Conservation (phyloP, 1,140 invertebrate species). For the Drosophila tani region DNA sequence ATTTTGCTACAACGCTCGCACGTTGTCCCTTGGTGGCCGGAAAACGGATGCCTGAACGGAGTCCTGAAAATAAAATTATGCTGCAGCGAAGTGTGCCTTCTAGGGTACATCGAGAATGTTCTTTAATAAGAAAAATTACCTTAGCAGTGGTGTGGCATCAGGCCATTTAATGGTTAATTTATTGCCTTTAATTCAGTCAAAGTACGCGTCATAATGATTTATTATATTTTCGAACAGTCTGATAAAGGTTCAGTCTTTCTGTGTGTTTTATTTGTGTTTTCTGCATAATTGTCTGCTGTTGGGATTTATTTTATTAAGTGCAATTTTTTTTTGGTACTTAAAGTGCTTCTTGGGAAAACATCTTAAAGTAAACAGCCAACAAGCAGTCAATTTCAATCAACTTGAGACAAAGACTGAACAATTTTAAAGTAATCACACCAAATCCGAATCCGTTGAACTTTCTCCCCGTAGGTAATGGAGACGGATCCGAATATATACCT, state of each 20-base stretch:
- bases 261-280: neutral
- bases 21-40: neutral
- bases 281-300: neutral
- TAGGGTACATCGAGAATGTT: neutral
- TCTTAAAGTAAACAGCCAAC: neutral
- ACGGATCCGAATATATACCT: slow-evolving; percentile 25
- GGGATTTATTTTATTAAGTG: neutral
- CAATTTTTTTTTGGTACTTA: no score
- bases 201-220: neutral
- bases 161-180: neutral
- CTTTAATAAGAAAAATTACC: neutral
- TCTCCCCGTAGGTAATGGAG: slow-evolving; percentile 6
- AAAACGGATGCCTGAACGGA: slow-evolving; percentile 7
- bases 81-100: neutral
- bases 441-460: slow-evolving; percentile 24
- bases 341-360: no score
- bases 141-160: neutral
- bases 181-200: neutral
- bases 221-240: neutral
- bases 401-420: neutral
- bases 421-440: slow-evolving; percentile 27
- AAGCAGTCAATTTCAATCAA: slow-evolving; percentile 16
- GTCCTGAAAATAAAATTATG: slow-evolving; percentile 6
- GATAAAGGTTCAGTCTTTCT: neutral
- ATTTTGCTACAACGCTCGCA: slow-evolving; percentile 8